Evolutionary conservation across 2,113 vertebrate species (phyloP).

Genomic region (Tragulus kanchil): DNA sequence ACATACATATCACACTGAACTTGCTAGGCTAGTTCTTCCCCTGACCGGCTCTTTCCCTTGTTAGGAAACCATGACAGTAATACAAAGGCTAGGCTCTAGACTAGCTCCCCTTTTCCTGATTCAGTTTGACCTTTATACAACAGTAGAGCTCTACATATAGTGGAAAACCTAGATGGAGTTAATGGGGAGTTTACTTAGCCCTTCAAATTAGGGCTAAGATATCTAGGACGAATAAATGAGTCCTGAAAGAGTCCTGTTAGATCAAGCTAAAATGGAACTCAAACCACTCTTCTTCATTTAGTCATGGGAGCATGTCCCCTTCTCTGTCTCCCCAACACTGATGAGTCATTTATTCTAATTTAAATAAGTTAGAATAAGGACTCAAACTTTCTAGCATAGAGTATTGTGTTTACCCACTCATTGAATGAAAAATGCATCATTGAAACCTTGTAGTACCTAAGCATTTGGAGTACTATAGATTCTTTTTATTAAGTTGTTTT

Average conservation of each 20-base stretch:
- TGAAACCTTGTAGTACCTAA: conserved; percentile 69
- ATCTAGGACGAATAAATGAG: neutral
- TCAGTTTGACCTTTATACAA: neutral
- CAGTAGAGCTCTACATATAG: neutral
- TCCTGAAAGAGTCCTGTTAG: neutral
- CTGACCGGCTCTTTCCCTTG: neutral
- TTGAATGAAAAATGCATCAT: conserved; percentile 76
- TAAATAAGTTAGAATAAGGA: conserved; percentile 71
- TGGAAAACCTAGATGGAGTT: neutral
- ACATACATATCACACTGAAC: neutral
- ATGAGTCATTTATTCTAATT: conserved; percentile 69
- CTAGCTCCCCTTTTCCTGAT: neutral
- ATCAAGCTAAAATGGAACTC: neutral
- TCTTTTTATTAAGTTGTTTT: conserved; percentile 79
- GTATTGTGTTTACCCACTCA: conserved; percentile 71
- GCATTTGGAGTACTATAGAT: conserved; percentile 55
- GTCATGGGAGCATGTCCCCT: neutral
- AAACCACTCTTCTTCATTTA: neutral
- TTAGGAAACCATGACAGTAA: conserved; percentile 39
- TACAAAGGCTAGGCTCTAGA: neutral
- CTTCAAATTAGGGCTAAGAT: neutral
- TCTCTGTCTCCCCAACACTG: conserved; percentile 8
- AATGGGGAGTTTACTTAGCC: neutral
- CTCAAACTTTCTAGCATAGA: conserved; percentile 57
- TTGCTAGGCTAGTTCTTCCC: neutral